Conservation (phyloP, 2,113 vertebrate genomes). For the Megalops atlanticus region DNA sequence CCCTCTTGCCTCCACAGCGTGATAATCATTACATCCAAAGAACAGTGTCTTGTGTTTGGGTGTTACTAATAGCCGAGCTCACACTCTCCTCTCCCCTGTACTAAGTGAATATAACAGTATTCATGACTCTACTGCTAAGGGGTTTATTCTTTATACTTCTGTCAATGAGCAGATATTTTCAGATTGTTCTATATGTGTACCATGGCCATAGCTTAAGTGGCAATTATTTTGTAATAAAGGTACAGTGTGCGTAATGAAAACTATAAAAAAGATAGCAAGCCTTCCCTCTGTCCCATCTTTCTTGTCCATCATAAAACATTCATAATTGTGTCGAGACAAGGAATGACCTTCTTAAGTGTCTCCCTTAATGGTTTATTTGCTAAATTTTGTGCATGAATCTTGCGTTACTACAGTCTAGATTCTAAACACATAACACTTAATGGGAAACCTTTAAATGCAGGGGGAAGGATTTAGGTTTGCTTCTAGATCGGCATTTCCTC, state of each 20-base stretch:
- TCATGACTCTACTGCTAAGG: not conserved
- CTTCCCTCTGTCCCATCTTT: too few relatives aligned
- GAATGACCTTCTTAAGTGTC: not conserved
- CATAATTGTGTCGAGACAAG: not conserved
- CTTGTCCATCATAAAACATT: slow-evolving; percentile 19
- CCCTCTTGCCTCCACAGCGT: not conserved
- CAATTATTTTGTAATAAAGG: not conserved
- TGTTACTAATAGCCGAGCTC: not conserved
- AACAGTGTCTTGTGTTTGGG: not conserved
- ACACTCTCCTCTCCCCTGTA: not conserved
- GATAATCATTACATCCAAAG: not conserved
- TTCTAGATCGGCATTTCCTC: not conserved
- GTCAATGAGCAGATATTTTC: not conserved
- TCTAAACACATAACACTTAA: slow-evolving; percentile 8
- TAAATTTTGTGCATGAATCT: not conserved
- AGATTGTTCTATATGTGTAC: not conserved
- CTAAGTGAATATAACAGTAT: not conserved
- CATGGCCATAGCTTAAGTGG: not conserved
- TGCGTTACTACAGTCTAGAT: not conserved
- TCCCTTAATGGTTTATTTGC: not conserved
- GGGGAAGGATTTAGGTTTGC: slow-evolving; percentile 1
- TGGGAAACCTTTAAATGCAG: slow-evolving; percentile 7
- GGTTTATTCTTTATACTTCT: not conserved
- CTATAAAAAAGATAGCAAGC: too few relatives aligned
- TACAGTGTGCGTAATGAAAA: not conserved